Evolutionary conservation across 2,888 invertebrate genomes (phyloP), one percentile per base, ranked within the genome.

Genomic region (Conchocele bisecta): DNA sequence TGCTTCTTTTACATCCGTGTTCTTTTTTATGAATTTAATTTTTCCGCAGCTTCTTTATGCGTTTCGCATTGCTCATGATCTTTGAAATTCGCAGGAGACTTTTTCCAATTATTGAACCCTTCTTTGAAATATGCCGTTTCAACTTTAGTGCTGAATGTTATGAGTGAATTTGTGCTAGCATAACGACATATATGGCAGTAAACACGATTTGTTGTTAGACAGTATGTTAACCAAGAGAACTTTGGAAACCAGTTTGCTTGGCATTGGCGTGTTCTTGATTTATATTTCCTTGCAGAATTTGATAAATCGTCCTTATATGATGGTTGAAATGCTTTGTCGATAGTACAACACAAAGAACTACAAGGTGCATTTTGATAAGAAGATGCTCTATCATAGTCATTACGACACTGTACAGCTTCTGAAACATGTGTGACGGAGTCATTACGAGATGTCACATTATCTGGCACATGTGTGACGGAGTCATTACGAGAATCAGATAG

Each of bases 191-290:
- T 22, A 28, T 28, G 17, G 17, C 48, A 48, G 17, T 28, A 48
- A 31, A 48, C 48, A 29, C 31, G 28, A 48, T 48, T 48, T 48
- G 48, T 48, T 48, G 48, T 29, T 28, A 22, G n/a, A n/a, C 48
- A 48, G 31, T 48, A 48, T 4, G 48, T 48, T 22, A 48, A 28
- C 48, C 48, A 48, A 17, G 48, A 7, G 7, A 48, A 48, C n/a
- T 48, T 31, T 29, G 5, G 26, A 28, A 48, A 48, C 29, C 48
- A 48, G 29, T 17, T 48, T 28, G 28, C 15, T 29, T 29, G 6
- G 31, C 26, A 24, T 28, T 48, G 28, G 28, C 48, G 28, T 28
- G 28, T 31, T 17, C 48, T 48, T 17, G 28, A 29, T 42, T 48
- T 48, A 28, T 28, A 48, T 15, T 2, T 48, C 5, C 48, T n/a